Evolutionary conservation across 92 coral and sea anemone species (phyloP).

Genomic region (Metridium senile): DNA sequence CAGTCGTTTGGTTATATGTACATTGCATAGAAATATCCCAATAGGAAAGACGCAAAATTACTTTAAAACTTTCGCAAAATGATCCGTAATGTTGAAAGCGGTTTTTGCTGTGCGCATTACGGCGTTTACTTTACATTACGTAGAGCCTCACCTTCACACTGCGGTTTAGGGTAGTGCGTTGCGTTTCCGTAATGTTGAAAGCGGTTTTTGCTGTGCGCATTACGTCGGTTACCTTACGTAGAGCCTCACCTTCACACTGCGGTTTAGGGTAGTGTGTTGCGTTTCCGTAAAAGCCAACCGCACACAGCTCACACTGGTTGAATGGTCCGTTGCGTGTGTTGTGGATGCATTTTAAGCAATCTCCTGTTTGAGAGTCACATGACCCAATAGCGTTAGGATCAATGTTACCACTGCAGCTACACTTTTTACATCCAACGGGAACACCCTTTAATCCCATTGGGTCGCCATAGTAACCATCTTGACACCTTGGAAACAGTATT

Average conservation of each 20-base stretch:
- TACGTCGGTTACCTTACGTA: neutral
- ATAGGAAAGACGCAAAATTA: too few species aligned
- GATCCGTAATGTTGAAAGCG: slow-evolving; percentile 76
- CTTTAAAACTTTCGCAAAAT: too few species aligned
- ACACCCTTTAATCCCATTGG: slow-evolving; percentile 75
- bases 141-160: slow-evolving; percentile 72
- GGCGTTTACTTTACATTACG: neutral
- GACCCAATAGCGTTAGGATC: slow-evolving; percentile 90
- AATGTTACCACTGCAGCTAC: slow-evolving; percentile 97
- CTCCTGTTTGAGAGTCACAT: slow-evolving; percentile 87
- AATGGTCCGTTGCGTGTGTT: slow-evolving; percentile 91
- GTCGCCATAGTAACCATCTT: slow-evolving; percentile 96
- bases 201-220: neutral
- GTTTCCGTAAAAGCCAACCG: slow-evolving; percentile 88
- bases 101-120: neutral
- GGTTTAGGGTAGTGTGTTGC: slow-evolving; percentile 96
- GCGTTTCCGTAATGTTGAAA: slow-evolving; percentile 93
- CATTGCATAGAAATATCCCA: too few species aligned
- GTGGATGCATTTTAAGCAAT: slow-evolving; percentile 87
- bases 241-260: slow-evolving; percentile 76
- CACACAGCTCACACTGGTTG: slow-evolving; percentile 82
- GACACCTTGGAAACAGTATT: slow-evolving; percentile 45
- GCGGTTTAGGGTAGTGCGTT: slow-evolving; percentile 89
- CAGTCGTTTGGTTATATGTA: too few species aligned
- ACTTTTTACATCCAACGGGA: slow-evolving; percentile 74